phyloP scores from a whole-genome alignment of 2,888 invertebrate genomes.

The Didymodactylos carnosus region DNA sequence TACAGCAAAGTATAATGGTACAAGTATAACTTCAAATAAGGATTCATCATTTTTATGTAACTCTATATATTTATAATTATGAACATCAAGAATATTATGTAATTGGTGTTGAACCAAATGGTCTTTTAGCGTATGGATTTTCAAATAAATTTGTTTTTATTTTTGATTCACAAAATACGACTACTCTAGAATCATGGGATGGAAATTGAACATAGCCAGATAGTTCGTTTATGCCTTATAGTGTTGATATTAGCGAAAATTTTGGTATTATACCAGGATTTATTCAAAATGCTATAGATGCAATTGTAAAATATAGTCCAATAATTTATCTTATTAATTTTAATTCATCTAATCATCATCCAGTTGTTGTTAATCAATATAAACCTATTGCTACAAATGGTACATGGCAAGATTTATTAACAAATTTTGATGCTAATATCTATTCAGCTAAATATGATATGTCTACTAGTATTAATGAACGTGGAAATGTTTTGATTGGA shows the following conservation, averaged over 20 bases:
- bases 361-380: background rate
- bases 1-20: background rate
- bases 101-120: background rate
- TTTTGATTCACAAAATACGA: background rate
- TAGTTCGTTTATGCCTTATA: background rate
- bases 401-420: background rate
- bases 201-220: background rate
- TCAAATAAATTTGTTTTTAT: background rate
- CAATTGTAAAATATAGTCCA: background rate
- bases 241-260: background rate
- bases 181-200: background rate
- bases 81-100: background rate
- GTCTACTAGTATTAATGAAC: background rate
- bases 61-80: background rate
- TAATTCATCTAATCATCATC: background rate
- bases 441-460: background rate
- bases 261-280: background rate
- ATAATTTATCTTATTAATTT: background rate
- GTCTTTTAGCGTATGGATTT: background rate
- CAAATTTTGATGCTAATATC: background rate
- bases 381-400: background rate
- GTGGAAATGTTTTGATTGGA: background rate
- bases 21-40: background rate
- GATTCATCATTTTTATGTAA: background rate
- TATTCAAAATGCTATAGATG: background rate